Base-by-base conservation (phyloP, 64 coral and sea anemone species). In the Orbicella faveolata region DNA sequence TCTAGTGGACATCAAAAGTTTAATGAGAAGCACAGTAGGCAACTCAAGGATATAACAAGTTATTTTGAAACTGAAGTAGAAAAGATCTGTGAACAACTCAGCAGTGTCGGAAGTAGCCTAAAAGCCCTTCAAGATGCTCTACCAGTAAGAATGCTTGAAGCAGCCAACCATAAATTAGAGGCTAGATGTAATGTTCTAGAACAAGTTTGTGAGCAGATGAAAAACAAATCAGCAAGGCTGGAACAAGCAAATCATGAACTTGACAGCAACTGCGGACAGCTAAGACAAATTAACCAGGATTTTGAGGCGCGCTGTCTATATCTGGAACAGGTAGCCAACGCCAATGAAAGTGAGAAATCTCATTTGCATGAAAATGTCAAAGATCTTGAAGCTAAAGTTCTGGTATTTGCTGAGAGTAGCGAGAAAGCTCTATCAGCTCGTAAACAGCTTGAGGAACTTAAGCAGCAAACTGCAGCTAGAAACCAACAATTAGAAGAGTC, bases 71-170 rank as follows among this genome's bases (percentile, higher is more conserved):
- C 73, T 65, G 84, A 91, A 78, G 91, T 97, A 80, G 76, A 79
- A 21, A 83, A 75, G 72, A 80, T 97, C 15, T 75, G 63, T 25
- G 84, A 91, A 23, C 95, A 97, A 19, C 44, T 97, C 0, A 75
- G 87, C 39, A 36, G 18, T 61, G 77, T 97, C 6, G 55, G 89
- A 74, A 65, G 89, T 14, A 97, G 87, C 78, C 74, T 97, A 37
- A 77, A 83, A 6, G 44, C 83, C 36, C 92, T 97, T 34, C 95
- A 97, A 83, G 92, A 97, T 74, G 84, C 88, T 72, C 77, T 97
- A 15, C 95, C 95, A 48, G 41, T 97, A 16, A 97, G 88, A 81
- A 94, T 91, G 83, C 92, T 97, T 41, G 95, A 96, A 88, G 85
- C 95, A 39, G 92, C 88, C 63, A 96, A 94, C 93, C 88, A 82